phyloP scores from a whole-genome alignment of 2,888 invertebrate species.

The Stenodera caucasica region DNA sequence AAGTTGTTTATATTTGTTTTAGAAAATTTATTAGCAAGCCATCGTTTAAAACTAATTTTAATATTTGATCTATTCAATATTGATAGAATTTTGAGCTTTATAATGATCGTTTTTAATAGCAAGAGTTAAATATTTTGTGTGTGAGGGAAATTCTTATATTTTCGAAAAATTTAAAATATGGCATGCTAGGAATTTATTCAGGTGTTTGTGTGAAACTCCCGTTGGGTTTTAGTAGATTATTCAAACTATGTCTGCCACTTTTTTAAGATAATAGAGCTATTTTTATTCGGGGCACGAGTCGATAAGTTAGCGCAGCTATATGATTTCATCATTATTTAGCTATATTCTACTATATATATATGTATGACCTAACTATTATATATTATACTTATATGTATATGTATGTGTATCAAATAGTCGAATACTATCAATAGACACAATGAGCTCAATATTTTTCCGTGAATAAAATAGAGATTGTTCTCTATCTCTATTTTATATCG shows the following conservation, averaged over 20 bases:
- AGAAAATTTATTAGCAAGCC: constrained; percentile 33
- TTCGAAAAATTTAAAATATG: constrained; percentile 22
- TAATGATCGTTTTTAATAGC: neutral
- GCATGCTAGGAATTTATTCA: constrained; percentile 21
- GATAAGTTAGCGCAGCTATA: constrained; percentile 23
- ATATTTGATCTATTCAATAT: no score
- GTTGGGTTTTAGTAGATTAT: constrained; percentile 22
- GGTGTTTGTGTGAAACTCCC: constrained; percentile 22
- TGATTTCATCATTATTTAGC: constrained; percentile 29
- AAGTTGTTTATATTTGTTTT: no score
- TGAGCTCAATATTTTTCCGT: no score
- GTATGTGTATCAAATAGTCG: no score
- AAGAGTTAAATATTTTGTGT: neutral
- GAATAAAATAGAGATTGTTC: no score
- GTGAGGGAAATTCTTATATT: constrained; percentile 8
- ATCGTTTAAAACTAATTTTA: no score
- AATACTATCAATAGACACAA: no score
- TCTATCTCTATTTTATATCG: no score
- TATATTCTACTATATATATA: constrained; percentile 10
- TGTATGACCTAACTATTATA: no score
- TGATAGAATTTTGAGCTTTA: no score
- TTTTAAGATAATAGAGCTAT: constrained; percentile 26
- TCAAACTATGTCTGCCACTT: constrained; percentile 18
- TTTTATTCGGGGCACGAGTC: constrained; percentile 23
- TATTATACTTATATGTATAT: no score